These are phyloP conservation scores for Tenthredo mesomela DNA, from an alignment of 2,888 invertebrate species.

Conservation along the genomic window DNA sequence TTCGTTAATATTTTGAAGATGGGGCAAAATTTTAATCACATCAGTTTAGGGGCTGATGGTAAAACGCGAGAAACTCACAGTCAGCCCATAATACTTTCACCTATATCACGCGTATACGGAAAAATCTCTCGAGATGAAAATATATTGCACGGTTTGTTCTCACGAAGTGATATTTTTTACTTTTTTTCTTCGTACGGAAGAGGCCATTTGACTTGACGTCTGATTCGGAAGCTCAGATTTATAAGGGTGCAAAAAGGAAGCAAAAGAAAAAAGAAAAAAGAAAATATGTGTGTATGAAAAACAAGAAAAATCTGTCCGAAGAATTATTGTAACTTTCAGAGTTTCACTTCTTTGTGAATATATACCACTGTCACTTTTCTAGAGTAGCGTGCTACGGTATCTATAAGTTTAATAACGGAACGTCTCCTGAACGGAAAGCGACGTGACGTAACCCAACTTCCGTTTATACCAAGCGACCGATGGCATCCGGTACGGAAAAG, in stretches of 20 bases:
- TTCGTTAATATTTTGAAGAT: constrained; percentile 41
- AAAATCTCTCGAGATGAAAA: background rate
- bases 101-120: background rate
- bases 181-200: background rate
- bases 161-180: background rate
- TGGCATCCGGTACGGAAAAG: constrained; percentile 44
- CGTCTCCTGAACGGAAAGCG: constrained; percentile 43
- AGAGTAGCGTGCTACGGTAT: constrained; percentile 1
- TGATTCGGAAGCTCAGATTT: background rate
- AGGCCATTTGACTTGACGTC: background rate
- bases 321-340: constrained; percentile 3
- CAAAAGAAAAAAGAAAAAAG: background rate
- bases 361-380: background rate
- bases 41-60: constrained; percentile 17
- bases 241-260: background rate
- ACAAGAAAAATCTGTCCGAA: background rate
- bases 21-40: constrained; percentile 34
- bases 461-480: constrained; percentile 35
- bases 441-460: constrained; percentile 48
- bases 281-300: background rate
- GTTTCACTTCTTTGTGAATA: background rate
- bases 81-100: background rate
- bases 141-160: background rate
- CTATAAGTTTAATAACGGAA: constrained; percentile 18
- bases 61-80: constrained; percentile 19